Percentiles rank a stretch among this genome's conserved stretches.
Evolutionary conservation across 1,140 invertebrate species (phyloP).

Genomic region (Trachymyrmex septentrionalis): DNA sequence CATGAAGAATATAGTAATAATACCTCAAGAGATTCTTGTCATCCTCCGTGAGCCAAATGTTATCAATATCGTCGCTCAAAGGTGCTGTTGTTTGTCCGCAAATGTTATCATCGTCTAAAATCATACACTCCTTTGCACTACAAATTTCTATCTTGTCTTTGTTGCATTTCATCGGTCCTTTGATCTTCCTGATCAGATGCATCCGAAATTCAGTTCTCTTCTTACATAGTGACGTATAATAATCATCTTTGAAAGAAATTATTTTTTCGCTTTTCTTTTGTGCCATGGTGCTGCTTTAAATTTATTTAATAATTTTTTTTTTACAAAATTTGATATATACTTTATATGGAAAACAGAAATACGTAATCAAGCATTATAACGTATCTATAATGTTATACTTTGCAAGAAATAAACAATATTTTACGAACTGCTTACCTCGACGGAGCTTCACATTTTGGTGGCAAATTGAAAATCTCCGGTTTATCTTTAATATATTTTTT

Average conservation of each 20-base stretch:
- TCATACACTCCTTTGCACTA: neutral
- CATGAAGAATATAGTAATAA: constrained; percentile 96
- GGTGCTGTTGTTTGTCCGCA: neutral
- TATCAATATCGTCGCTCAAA: constrained; percentile 43
- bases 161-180: constrained; percentile 55
- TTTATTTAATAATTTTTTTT: constrained; percentile 1
- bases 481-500: constrained; percentile 19
- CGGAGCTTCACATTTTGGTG: constrained; percentile 2
- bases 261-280: constrained; percentile 47
- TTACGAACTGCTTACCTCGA: constrained; percentile 26
- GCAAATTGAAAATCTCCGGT: neutral
- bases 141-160: constrained; percentile 82
- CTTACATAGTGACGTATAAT: constrained; percentile 90
- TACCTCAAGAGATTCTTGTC: constrained; percentile 93
- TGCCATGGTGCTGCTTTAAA: neutral
- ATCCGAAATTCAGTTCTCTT: constrained; percentile 94
- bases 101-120: neutral
- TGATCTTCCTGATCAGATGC: constrained; percentile 88
- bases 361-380: neutral
- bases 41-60: constrained; percentile 86
- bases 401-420: neutral
- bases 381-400: neutral
- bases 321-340: neutral
- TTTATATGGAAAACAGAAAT: neutral
- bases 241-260: constrained; percentile 81